Evolutionary conservation across 2,888 invertebrate genomes (phyloP).

Genomic region (Mechanitis mazaeus): DNA sequence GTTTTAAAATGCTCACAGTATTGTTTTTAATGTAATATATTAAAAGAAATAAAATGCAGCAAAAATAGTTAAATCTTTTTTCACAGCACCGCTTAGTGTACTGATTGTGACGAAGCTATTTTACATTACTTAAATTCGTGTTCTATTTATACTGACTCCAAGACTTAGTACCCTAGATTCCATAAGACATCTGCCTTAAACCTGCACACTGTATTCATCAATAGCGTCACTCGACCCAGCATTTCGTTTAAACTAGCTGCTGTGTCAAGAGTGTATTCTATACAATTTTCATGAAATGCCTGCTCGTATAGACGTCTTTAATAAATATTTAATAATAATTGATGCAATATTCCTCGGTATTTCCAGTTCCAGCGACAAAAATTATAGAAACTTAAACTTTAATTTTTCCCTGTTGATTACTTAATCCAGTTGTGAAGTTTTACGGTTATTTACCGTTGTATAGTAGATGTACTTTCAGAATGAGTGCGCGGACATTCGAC

Average conservation of each 20-base stretch:
- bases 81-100: too few species aligned
- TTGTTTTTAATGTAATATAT: too few species aligned
- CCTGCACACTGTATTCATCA: conserved; percentile 39
- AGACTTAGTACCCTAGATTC: conserved; percentile 24
- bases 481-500: conserved; percentile 28
- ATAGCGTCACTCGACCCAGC: conserved; percentile 60
- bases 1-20: too few species aligned
- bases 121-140: conserved; percentile 8
- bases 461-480: conserved; percentile 20
- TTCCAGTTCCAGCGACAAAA: conserved; percentile 15
- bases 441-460: conserved; percentile 13
- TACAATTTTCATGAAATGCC: conserved; percentile 60
- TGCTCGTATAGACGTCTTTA: conserved; percentile 26
- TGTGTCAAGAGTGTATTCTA: conserved; percentile 52
- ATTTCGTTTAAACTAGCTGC: conserved; percentile 50
- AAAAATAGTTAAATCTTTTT: too few species aligned
- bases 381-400: conserved; percentile 20
- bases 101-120: too few species aligned
- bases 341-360: conserved; percentile 23
- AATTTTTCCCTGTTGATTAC: conserved; percentile 8
- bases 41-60: too few species aligned
- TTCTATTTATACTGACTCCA: conserved; percentile 18
- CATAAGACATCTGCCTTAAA: conserved; percentile 32
- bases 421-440: conserved; percentile 13
- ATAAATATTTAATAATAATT: too few species aligned